Conservation (phyloP, 2,113 vertebrate species). For the Aphelocoma coerulescens region DNA sequence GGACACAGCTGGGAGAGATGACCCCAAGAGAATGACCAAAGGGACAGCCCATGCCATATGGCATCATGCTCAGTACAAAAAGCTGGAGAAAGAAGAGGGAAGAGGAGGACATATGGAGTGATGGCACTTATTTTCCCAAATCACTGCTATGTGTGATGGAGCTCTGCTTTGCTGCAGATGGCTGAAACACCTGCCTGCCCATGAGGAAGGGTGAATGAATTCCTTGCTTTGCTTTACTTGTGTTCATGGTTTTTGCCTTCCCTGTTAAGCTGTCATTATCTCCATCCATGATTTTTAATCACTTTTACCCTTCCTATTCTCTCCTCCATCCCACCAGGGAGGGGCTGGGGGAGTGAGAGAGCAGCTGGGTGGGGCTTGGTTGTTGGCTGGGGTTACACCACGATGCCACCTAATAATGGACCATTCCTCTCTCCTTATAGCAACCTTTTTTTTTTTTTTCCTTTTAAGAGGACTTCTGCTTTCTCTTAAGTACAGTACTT, state of each 20-base stretch:
- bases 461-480: not conserved
- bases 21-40: not conserved
- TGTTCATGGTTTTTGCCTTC: not conserved
- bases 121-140: not conserved
- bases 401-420: not conserved
- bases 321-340: not conserved
- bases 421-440: not conserved
- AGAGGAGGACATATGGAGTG: not conserved
- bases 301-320: not conserved
- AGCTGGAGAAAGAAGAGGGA: not conserved
- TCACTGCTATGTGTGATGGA: not conserved
- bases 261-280: not conserved
- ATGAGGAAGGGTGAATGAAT: not conserved
- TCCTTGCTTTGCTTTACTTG: not conserved
- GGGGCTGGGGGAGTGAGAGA: not conserved
- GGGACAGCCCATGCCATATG: not conserved
- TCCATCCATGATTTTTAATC: not conserved
- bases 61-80: not conserved
- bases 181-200: not conserved
- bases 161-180: not conserved
- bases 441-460: not conserved
- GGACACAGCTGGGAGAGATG: not conserved
- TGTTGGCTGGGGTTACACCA: not conserved
- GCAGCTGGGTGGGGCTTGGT: not conserved
- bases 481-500: not conserved